A percentile compares a stretch with the other conserved stretches of the same genome.
These are phyloP conservation scores for Pycnomerus fuliginosus DNA, from an alignment of 2,888 invertebrate genomes.

Conservation along the genomic window DNA sequence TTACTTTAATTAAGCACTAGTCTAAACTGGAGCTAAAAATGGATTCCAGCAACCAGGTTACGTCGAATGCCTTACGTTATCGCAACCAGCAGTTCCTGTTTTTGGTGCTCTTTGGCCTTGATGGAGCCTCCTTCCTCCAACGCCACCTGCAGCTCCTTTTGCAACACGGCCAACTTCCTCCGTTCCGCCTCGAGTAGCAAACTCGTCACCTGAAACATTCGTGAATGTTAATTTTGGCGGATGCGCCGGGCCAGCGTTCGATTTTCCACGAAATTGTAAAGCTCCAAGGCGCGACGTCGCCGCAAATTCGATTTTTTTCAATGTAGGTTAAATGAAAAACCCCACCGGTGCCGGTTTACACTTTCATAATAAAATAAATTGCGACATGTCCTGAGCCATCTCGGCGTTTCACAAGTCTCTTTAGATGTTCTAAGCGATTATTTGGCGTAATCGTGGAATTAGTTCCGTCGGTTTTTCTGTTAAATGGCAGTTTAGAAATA, in stretches of 20 bases:
- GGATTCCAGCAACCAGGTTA: too few species aligned
- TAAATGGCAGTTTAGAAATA: slow-evolving; percentile 10
- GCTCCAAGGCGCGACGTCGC: slow-evolving; percentile 14
- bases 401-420: slow-evolving; percentile 11
- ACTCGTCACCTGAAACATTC: slow-evolving; percentile 63
- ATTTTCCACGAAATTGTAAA: background rate
- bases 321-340: slow-evolving; percentile 9
- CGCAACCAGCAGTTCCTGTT: slow-evolving; percentile 63
- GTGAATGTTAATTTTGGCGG: slow-evolving; percentile 3
- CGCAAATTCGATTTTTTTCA: slow-evolving; percentile 13
- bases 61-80: slow-evolving; percentile 71
- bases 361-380: slow-evolving; percentile 11
- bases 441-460: slow-evolving; percentile 9
- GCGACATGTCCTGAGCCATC: slow-evolving; percentile 12
- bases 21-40: too few species aligned
- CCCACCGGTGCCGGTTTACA: slow-evolving; percentile 4
- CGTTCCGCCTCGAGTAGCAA: slow-evolving; percentile 68
- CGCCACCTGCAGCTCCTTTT: slow-evolving; percentile 64
- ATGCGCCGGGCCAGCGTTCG: slow-evolving; percentile 7
- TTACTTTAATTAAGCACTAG: too few species aligned
- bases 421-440: slow-evolving; percentile 6
- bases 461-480: slow-evolving; percentile 14
- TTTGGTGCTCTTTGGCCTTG: slow-evolving; percentile 65
- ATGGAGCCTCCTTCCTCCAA: slow-evolving; percentile 63
- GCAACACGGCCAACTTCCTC: slow-evolving; percentile 64